Conservation (phyloP, 1,140 invertebrate genomes). For the Philopotamus ludificatus region DNA sequence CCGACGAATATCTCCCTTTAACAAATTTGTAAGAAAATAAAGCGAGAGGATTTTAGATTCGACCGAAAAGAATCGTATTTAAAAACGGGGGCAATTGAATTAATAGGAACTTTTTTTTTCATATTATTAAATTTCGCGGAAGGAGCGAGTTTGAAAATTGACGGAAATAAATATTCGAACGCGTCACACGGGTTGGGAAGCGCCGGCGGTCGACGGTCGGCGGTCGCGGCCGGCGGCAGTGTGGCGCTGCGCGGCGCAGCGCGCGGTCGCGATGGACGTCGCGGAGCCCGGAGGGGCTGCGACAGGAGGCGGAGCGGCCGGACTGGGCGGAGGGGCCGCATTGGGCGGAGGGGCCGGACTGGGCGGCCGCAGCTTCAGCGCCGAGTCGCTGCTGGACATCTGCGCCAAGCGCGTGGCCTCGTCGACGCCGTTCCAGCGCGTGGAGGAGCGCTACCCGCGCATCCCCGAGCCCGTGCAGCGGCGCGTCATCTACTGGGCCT, state of each 20-base stretch:
- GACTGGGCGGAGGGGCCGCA: not conserved
- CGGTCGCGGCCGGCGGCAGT: conserved; percentile 33
- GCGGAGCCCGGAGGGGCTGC: conserved; percentile 13
- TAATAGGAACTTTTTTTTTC: no score
- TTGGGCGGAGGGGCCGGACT: not conserved
- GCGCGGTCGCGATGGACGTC: conserved; percentile 9
- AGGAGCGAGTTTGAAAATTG: no score
- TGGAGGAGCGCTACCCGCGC: conserved; percentile 81
- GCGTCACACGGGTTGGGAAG: not conserved
- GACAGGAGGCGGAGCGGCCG: not conserved
- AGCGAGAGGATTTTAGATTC: no score
- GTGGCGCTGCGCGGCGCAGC: conserved; percentile 29
- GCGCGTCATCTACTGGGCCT: conserved; percentile 85
- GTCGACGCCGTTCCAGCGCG: conserved; percentile 80
- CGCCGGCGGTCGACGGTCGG: conserved; percentile 6
- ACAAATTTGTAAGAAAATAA: no score
- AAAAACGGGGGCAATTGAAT: no score
- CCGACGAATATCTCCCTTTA: no score
- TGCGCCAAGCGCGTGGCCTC: conserved; percentile 81
- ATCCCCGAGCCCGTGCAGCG: conserved; percentile 86
- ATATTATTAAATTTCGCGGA: no score
- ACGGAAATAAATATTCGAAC: no score
- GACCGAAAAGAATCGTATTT: no score
- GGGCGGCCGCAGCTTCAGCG: conserved; percentile 47
- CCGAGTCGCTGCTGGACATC: conserved; percentile 74